Evolutionary conservation across 2,113 vertebrate genomes (phyloP), one percentile per base, ranked within the genome.

Genomic region (Numida meleagris): DNA sequence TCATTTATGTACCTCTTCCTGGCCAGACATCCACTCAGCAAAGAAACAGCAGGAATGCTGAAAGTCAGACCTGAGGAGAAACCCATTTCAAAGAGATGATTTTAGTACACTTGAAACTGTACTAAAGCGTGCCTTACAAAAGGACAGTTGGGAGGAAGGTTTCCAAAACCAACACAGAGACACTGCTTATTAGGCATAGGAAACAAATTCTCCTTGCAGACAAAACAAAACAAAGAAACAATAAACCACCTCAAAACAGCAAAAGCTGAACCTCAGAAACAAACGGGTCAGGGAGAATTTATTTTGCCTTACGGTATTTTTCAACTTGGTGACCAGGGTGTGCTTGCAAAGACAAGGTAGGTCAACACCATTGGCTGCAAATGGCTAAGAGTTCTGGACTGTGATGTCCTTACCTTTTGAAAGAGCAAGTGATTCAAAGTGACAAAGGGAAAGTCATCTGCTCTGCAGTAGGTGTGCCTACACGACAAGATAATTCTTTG

Each of bases 241-340:
- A 53, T 0, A 7, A 1, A 0, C 5, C 10, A 42, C 6, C 4
- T 14, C 25, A 29, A 46, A 86, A 21, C 1, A 61, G 14, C 13
- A 36, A 75, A 82, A 86, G 33, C 21, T 71, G 50, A 90, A 81
- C 31, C 34, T 73, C 40, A 88, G 78, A 48, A 91, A 63, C 51
- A 80, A 75, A 62, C 16, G 55, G 53, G 25, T n/a, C 48, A 67
- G 24, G 40, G 55, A 89, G 80, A 70, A 76, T 12, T 78, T 42
- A 31, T 70, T 67, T 90, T 68, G 13, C 36, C 48, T 55, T 8
- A 57, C 3, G 10, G 21, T 33, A 18, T 46, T 50, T 81, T 78
- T 62, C 55, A 70, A 25, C 10, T 12, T 57, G 46, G 58, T 31
- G 57, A 80, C 55, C 25, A 48, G 12, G 5, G 7, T 16, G n/a